phyloP scores from a whole-genome alignment of 2,113 vertebrate species.

The Sinocyclocheilus anshuiensis region DNA sequence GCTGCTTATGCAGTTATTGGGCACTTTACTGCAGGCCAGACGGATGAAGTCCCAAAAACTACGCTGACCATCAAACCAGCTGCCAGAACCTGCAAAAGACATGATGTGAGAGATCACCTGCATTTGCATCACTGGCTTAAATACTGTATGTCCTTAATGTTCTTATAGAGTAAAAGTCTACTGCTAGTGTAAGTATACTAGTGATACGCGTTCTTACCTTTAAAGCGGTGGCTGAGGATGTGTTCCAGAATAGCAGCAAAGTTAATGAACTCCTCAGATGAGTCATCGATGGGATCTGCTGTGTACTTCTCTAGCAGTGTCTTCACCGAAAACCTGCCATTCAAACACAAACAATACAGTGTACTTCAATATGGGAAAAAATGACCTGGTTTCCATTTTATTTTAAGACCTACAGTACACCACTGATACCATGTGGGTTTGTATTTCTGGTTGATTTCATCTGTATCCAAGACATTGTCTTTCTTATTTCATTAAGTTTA shows the following conservation, averaged over 20 bases:
- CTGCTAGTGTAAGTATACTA: background rate
- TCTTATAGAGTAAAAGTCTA: background rate
- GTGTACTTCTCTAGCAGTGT: constrained; percentile 94
- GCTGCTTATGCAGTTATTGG: no score
- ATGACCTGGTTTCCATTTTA: background rate
- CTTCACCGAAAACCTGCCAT: constrained; percentile 90
- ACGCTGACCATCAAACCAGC: no score
- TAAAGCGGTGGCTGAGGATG: constrained; percentile 94
- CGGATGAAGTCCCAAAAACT: no score
- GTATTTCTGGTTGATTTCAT: background rate
- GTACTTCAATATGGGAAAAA: background rate
- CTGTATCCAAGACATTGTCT: background rate
- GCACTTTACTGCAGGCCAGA: no score
- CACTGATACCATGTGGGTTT: background rate
- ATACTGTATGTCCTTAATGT: background rate
- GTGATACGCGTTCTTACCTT: constrained; percentile 72
- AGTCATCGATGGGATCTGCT: constrained; percentile 92
- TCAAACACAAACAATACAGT: background rate
- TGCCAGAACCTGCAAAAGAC: no score
- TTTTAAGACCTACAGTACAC: no score
- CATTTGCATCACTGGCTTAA: background rate
- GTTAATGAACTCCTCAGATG: constrained; percentile 94
- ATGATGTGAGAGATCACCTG: background rate
- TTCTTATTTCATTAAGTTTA: background rate
- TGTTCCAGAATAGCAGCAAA: constrained; percentile 95